These are phyloP conservation scores for Poliocrania exsul DNA, from an alignment of 2,797 vertebrate genomes.

Conservation along the genomic window DNA sequence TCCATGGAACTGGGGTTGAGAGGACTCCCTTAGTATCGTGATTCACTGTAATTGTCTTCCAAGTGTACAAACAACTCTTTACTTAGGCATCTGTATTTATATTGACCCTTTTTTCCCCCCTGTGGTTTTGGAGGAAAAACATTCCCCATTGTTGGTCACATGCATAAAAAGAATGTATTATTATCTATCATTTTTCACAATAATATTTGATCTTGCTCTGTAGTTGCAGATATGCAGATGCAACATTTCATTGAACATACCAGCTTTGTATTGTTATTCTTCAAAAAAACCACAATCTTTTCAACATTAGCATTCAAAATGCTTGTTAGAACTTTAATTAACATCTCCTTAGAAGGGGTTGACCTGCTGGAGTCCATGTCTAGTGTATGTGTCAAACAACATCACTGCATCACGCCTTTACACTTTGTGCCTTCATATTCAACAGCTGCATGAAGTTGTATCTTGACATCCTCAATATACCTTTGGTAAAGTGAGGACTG, in stretches of 20 bases:
- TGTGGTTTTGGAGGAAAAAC: neutral
- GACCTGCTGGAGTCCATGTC: neutral
- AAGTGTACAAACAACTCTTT: neutral
- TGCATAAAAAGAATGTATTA: neutral
- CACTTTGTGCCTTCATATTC: neutral
- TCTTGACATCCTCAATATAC: neutral
- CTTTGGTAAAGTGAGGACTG: neutral
- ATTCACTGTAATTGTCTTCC: neutral
- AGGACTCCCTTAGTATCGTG: neutral
- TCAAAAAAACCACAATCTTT: neutral
- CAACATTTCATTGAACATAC: too few species aligned
- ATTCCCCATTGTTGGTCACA: neutral
- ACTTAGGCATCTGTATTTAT: neutral
- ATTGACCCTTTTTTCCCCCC: neutral
- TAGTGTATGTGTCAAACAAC: neutral
- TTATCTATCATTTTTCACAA: too few species aligned
- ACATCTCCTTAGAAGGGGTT: accelerated
- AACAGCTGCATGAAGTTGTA: neutral
- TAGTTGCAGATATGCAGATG: too few species aligned
- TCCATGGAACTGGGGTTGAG: neutral
- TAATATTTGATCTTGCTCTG: too few species aligned
- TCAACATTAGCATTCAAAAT: neutral
- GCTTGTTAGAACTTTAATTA: neutral
- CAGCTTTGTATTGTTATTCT: too few species aligned
- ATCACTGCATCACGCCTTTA: neutral